Evolutionary conservation across 2,113 vertebrate species (phyloP).

Genomic region (Megaceryle maxima): DNA sequence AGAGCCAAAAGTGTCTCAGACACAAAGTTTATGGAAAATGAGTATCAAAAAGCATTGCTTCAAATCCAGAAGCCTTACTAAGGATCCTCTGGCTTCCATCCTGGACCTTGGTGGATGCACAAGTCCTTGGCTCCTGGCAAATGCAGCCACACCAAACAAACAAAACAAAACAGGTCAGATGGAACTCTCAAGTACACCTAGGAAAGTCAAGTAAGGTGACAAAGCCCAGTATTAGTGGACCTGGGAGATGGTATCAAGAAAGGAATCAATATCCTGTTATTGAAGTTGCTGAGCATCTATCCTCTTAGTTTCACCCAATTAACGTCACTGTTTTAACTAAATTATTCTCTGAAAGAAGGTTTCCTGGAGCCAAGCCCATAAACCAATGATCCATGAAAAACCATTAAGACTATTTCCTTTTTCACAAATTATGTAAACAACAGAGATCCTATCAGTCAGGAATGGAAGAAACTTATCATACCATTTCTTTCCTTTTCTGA

Average conservation of each 20-base stretch:
- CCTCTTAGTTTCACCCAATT: slow-evolving; percentile 4
- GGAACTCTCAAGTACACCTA: background rate
- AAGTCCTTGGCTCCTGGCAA: background rate
- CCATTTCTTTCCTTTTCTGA: background rate
- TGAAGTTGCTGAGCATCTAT: background rate
- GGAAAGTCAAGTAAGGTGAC: background rate
- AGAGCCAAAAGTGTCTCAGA: background rate
- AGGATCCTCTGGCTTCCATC: background rate
- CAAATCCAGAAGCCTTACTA: background rate
- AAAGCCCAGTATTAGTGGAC: background rate
- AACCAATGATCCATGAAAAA: background rate
- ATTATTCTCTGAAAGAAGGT: background rate
- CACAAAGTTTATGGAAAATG: background rate
- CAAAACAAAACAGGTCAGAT: background rate
- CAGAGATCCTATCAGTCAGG: background rate
- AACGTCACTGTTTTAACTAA: background rate
- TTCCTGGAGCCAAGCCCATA: slow-evolving; percentile 16
- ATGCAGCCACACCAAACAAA: background rate
- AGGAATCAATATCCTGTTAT: background rate
- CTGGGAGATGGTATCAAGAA: background rate
- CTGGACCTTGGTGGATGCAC: too few species aligned
- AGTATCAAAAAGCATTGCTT: background rate
- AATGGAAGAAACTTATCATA: background rate
- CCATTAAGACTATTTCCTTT: background rate
- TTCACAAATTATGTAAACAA: background rate